Base-by-base conservation (phyloP, 2,797 vertebrate genomes). In the Chaenodraco wilsoni region DNA sequence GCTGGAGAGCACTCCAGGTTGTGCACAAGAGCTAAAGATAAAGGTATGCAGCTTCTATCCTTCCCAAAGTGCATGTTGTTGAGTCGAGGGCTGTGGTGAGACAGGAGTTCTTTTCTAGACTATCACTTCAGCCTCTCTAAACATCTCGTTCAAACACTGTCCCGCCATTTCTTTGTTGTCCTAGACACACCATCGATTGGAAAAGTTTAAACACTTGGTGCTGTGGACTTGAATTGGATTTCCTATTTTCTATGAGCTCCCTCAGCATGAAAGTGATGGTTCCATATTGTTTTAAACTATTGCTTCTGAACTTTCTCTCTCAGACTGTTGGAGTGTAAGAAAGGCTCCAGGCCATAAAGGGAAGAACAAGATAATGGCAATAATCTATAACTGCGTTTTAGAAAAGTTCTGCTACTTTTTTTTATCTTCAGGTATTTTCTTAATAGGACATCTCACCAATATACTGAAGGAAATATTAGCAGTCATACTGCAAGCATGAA, bases 21-120 rank as follows among this genome's bases (percentile, higher is more conserved):
- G 84, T 9, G 94, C 88, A 37, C 94, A 94, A 74, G 94, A 95
- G 84, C 72, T 89, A 33, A 93, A 80, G 69, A 85, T 95, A 78
- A 94, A 94, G 93, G 94, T 95, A 84, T 8, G 16, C 49, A 4
- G n/a, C 59, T 77, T 40, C 51, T 46, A 51, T 65, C 60, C 21
- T 55, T 69, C 44, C 27, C 2, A 10, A 14, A 56, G 7, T 64
- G 40, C 17, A 58, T 63, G 45, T 59, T 70, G 59, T 81, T 65
- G 41, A 46, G 19, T 50, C 17, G 12, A 69, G 50, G 61, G 48
- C 15, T 58, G 44, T 69, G 65, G 69, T 3, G 41, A 55, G 74
- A 52, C 33, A n/a, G 3, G 16, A 71, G 46, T 68, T 50, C 4
- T 44, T 69, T 21, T 55, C 52, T 10, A 23, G 21, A 46, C 31